Percentiles rank a stretch among this genome's conserved stretches.
These are phyloP conservation scores for Hydriomena furcata DNA, from an alignment of 2,888 invertebrate genomes.

Conservation along the genomic window DNA sequence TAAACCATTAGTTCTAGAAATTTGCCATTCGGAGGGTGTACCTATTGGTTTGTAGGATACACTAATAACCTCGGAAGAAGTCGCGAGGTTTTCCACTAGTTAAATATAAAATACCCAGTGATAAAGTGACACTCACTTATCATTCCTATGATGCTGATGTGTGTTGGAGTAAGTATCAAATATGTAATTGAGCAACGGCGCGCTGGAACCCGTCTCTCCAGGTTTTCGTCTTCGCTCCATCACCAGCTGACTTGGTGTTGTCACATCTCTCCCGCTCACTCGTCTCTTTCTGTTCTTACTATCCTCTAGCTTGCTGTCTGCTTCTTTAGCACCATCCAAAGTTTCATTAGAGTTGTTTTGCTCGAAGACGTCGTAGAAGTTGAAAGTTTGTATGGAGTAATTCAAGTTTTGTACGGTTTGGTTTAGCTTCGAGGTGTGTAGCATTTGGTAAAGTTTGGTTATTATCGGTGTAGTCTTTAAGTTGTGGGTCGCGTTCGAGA, in stretches of 20 bases:
- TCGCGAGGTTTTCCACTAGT: no score
- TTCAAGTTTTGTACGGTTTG: constrained; percentile 56
- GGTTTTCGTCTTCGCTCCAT: constrained; percentile 64
- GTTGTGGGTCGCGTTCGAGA: constrained; percentile 52
- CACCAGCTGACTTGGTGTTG: constrained; percentile 45
- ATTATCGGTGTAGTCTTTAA: constrained; percentile 59
- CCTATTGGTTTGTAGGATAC: no score
- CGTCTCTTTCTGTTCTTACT: constrained; percentile 58
- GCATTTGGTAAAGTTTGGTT: constrained; percentile 74
- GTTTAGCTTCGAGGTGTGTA: constrained; percentile 58
- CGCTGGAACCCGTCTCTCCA: constrained; percentile 72
- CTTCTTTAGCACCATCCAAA: not conserved
- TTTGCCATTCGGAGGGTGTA: no score
- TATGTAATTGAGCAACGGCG: constrained; percentile 75
- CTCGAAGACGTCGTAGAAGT: constrained; percentile 45
- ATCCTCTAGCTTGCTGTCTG: constrained; percentile 26
- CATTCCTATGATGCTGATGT: constrained; percentile 73
- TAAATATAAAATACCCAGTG: no score
- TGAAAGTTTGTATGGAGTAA: constrained; percentile 53
- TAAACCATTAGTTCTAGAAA: no score
- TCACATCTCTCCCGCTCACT: constrained; percentile 51
- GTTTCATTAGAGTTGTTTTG: constrained; percentile 2
- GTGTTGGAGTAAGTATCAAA: constrained; percentile 76
- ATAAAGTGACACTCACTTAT: constrained; percentile 62
- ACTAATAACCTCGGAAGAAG: no score